Base-by-base conservation (phyloP, 35 echinoderm and acorn worm genomes). In the Ophiothrix spiculata region DNA sequence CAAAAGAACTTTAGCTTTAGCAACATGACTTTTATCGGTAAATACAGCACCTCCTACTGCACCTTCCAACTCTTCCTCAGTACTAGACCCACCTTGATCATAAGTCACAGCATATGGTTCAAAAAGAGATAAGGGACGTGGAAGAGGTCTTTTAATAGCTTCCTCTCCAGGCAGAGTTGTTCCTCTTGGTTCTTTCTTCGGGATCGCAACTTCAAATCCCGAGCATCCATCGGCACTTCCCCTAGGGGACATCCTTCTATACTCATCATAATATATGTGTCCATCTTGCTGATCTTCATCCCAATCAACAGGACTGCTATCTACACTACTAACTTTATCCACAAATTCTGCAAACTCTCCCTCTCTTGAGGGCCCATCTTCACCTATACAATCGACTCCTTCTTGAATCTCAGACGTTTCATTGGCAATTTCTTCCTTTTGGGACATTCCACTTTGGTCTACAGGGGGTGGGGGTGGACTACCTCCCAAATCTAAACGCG, bases 401-500 rank as follows among this genome's bases (percentile, higher is more conserved):
- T n/a, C 1, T 15, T 12, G 60, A 6, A 69, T 25, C 29, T n/a
- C n/a, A 36, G n/a, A 35, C 34, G 31, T 16, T 63, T 34, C 81
- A 35, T 37, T 64, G 1, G 35, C 34, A 36, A 36, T 60, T 36
- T 54, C 32, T 21, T 10, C 78, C 42, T 36, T 14, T 37, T 84
- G 45, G 35, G 81, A 84, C 16, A 64, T 35, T 35, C 35, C 35
- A 15, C 46, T 37, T 32, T 60, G 45, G 36, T 64, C 33, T 1
- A 56, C 34, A 34, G 33, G 88, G 32, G 75, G 46, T 38, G 81
- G 75, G 32, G 64, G 32, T 35, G 91, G 91, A 32, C 63, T 45
- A 69, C 91, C 91, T 12, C 91, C 91, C 37, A 93, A 64, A 80
- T 93, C 91, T 23, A 93, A 75, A 64, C 86, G 41, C 28, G 86